Base-by-base conservation (phyloP, 1,140 invertebrate species). In the Anastrepha ludens region DNA sequence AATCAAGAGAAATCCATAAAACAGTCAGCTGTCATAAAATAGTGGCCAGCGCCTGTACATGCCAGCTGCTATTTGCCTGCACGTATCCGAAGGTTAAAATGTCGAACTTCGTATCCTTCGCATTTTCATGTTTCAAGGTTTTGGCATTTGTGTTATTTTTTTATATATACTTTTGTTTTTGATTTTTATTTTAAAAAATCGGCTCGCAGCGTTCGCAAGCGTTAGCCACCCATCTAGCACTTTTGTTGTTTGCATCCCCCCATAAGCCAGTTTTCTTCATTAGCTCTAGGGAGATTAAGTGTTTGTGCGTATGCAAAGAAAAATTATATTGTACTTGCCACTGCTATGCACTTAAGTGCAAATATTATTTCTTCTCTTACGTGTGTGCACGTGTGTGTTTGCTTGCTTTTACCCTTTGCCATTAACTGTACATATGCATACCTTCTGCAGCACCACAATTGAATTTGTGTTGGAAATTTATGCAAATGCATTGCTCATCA, bases 271-370 rank as follows among this genome's bases (percentile, higher is more conserved):
- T 81, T 81, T 81, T n/a, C 47, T 81, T 81, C 74, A 81, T 81
- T 81, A 81, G 47, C 47, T 81, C 47, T n/a, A 81, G 47, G 3
- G 47, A 81, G 74, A 50, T 55, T 50, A 55, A 50, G 11, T 20
- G 47, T 13, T 20, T 74, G 41, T 17, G 44, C 17, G 70, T 17
- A 9, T 67, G 11, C 55, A 41, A 50, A 15, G 44, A 81, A 81
- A 81, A 58, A 81, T 81, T 81, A 81, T 81, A 81, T 81, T 81
- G 55, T 81, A 47, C 74, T 55, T 55, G 20, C 74, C 74, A 81
- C 74, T 81, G 44, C 74, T 13, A 81, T 81, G 74, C 74, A 81
- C 74, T 81, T 81, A 81, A 81, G 74, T 81, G 74, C 74, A 81
- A 41, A 81, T 81, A 55, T 81, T 81, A 81, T 81, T 81, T 47